These are phyloP conservation scores for Pedionomus torquatus DNA, from an alignment of 2,113 vertebrate genomes.

Conservation along the genomic window DNA sequence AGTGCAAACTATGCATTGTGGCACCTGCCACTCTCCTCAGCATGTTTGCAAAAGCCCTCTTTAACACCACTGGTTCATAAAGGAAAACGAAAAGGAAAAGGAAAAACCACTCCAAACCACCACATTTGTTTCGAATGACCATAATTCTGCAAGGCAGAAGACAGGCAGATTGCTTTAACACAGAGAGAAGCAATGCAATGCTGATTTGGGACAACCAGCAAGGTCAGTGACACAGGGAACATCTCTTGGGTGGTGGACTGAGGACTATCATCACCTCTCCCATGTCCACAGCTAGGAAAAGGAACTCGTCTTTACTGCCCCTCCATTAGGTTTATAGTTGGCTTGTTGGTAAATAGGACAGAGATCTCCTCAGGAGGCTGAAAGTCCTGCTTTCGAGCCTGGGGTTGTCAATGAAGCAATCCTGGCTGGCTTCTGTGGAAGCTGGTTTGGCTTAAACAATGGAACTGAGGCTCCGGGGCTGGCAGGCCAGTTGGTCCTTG, in stretches of 20 bases:
- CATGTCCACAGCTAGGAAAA: not conserved
- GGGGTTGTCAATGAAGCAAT: not conserved
- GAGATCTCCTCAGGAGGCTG: not conserved
- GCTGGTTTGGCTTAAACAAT: accelerated
- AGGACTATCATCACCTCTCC: not conserved
- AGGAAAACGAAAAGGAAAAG: not conserved
- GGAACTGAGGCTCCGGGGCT: not conserved
- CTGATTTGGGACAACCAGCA: not conserved
- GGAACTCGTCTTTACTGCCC: not conserved
- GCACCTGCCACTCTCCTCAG: not conserved
- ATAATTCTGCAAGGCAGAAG: not conserved
- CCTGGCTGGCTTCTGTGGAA: accelerated
- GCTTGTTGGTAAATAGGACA: not conserved
- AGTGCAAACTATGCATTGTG: not conserved
- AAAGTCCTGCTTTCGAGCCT: not conserved
- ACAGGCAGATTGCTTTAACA: not conserved
- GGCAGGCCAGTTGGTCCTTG: not conserved
- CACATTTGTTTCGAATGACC: not conserved
- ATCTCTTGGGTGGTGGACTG: not conserved
- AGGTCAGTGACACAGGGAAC: not conserved
- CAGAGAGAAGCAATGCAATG: not conserved
- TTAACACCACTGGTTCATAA: not conserved
- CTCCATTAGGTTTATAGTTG: not conserved
- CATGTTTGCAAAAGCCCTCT: not conserved
- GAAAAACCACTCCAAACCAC: too few relatives aligned